These are phyloP conservation scores for Ceyx margarethae DNA, from an alignment of 2,113 vertebrate species.

Conservation along the genomic window DNA sequence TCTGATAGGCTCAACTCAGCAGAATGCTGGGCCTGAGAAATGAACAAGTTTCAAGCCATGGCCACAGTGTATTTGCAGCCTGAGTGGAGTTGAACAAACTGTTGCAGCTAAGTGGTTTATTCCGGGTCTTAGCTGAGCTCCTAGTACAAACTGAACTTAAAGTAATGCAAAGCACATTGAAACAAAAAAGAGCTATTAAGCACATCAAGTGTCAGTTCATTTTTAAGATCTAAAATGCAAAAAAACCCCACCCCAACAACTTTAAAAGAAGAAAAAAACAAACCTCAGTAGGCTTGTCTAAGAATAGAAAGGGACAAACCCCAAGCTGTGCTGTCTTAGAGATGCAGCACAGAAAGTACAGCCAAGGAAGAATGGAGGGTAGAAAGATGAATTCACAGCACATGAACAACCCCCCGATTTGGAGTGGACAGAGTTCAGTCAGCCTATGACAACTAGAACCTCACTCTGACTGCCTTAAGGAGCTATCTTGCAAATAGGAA, in stretches of 20 bases:
- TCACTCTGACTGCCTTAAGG: background rate
- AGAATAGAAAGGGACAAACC: constrained; percentile 49
- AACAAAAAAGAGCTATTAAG: background rate
- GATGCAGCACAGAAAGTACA: constrained; percentile 55
- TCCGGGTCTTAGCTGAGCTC: background rate
- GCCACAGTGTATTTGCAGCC: background rate
- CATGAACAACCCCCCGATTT: constrained; percentile 10
- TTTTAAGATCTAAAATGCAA: constrained; percentile 18
- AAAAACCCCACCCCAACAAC: background rate
- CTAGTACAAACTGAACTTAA: background rate
- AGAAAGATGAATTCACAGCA: background rate
- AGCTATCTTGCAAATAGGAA: background rate
- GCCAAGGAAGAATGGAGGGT: background rate
- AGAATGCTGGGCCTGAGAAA: background rate
- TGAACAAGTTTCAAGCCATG: background rate
- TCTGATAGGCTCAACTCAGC: background rate
- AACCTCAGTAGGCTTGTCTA: background rate
- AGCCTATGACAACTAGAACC: background rate
- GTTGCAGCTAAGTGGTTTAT: background rate
- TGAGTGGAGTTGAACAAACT: background rate
- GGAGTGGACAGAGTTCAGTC: background rate
- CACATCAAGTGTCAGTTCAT: background rate
- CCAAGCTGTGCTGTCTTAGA: background rate
- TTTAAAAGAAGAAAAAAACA: background rate
- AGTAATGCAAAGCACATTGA: background rate